Conservation (phyloP, 2,797 vertebrate genomes). For the Merluccius polli region DNA sequence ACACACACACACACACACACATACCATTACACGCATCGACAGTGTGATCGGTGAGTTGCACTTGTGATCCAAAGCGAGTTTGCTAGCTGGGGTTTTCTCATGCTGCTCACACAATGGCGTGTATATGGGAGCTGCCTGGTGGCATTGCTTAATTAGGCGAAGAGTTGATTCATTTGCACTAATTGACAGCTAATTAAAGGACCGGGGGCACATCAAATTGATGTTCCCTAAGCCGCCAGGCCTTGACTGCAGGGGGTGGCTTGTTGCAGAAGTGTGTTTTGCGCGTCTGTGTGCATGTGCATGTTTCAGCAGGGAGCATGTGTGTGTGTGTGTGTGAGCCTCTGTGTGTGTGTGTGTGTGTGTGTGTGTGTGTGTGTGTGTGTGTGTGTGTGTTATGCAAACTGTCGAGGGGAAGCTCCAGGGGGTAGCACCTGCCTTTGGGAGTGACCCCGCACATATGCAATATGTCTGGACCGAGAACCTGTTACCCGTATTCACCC, state of each 20-base stretch:
- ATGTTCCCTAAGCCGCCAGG: slow-evolving; percentile 73
- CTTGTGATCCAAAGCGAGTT: slow-evolving; percentile 87
- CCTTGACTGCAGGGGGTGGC: slow-evolving; percentile 70
- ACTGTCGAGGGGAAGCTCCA: slow-evolving; percentile 11
- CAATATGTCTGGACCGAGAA: slow-evolving; percentile 23
- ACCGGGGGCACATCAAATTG: slow-evolving; percentile 77
- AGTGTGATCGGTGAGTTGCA: slow-evolving; percentile 68
- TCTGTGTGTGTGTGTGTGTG: background rate
- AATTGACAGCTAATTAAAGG: slow-evolving; percentile 87
- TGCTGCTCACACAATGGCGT: slow-evolving; percentile 74
- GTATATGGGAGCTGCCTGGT: slow-evolving; percentile 79
- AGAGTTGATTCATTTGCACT: slow-evolving; percentile 84
- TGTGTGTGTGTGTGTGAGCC: background rate
- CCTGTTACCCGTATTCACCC: slow-evolving; percentile 7
- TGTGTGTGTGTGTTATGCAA: slow-evolving; percentile 13
- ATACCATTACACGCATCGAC: slow-evolving; percentile 26
- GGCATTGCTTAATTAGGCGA: slow-evolving; percentile 85
- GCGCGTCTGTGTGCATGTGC: slow-evolving; percentile 2
- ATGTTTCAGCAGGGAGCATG: background rate
- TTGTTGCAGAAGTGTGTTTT: slow-evolving; percentile 29
- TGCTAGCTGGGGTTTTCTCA: slow-evolving; percentile 86
- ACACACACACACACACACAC: slow-evolving; percentile 20
- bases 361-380: slow-evolving; percentile 4
- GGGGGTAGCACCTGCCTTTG: slow-evolving; percentile 49
- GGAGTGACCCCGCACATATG: slow-evolving; percentile 51